Conservation (phyloP, 1,140 invertebrate genomes). For the Whitmania pigra region DNA sequence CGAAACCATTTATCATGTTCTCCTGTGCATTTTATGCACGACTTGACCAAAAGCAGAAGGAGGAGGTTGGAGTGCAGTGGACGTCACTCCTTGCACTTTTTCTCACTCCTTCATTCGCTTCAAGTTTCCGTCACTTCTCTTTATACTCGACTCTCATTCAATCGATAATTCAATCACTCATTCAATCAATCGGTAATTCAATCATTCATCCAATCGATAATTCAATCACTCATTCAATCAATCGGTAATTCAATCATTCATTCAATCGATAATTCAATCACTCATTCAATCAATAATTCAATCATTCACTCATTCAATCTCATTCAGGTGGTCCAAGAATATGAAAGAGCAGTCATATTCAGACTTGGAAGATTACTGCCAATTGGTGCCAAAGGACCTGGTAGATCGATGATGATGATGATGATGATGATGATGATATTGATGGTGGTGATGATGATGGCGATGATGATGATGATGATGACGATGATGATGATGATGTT, state of each 20-base stretch:
- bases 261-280: constrained; percentile 58
- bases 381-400: constrained; percentile 65
- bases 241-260: constrained; percentile 55
- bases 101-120: no score
- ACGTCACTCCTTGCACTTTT: no score
- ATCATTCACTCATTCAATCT: constrained; percentile 65
- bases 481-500: constrained; percentile 8
- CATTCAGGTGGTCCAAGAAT: constrained; percentile 56
- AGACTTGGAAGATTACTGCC: constrained; percentile 47
- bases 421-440: constrained; percentile 6
- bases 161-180: constrained; percentile 56
- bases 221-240: no score
- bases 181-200: no score
- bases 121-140: no score
- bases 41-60: no score
- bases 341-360: constrained; percentile 45
- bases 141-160: not conserved
- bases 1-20: no score
- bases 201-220: constrained; percentile 61
- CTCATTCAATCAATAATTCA: constrained; percentile 88
- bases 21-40: no score
- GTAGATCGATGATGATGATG: constrained; percentile 27
- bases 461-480: constrained; percentile 6
- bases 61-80: no score
- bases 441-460: constrained; percentile 2